phyloP scores from a whole-genome alignment of 2,113 vertebrate species.

The Gadus chalcogrammus region DNA sequence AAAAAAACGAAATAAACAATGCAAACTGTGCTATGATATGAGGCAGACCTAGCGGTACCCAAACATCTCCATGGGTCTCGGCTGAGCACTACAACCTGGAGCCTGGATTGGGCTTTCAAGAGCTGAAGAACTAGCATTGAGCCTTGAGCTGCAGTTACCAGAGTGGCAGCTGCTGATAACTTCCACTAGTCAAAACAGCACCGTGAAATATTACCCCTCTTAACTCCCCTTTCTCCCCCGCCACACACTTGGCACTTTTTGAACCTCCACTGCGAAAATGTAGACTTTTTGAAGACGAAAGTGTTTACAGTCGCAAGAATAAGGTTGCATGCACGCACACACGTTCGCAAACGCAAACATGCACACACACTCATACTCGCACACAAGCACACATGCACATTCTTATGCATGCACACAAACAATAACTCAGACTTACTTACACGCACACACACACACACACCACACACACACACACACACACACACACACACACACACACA shows the following conservation, averaged over 20 bases:
- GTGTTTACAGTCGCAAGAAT: not conserved
- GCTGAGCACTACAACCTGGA: conserved; percentile 33
- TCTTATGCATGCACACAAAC: not conserved
- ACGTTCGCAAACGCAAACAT: not conserved
- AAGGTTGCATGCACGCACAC: no score
- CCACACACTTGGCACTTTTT: conserved; percentile 17
- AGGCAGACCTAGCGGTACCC: conserved; percentile 45
- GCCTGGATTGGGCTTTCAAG: conserved; percentile 61
- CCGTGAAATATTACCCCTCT: conserved; percentile 52
- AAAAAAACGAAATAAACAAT: not conserved
- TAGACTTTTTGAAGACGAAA: not conserved
- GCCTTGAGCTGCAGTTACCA: conserved; percentile 66
- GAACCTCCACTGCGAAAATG: not conserved
- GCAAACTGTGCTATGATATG: conserved; percentile 36
- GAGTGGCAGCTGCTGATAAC: conserved; percentile 70
- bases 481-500: not conserved
- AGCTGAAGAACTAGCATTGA: conserved; percentile 50
- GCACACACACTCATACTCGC: not conserved
- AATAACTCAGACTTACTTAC: not conserved
- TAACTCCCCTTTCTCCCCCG: conserved; percentile 30
- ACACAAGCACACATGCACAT: not conserved
- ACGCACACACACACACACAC: conserved; percentile 1
- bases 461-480: not conserved
- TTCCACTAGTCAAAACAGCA: conserved; percentile 62
- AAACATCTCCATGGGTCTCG: conserved; percentile 38